These are phyloP conservation scores for Melanophora roralis DNA, from an alignment of 2,888 invertebrate genomes.

Conservation along the genomic window DNA sequence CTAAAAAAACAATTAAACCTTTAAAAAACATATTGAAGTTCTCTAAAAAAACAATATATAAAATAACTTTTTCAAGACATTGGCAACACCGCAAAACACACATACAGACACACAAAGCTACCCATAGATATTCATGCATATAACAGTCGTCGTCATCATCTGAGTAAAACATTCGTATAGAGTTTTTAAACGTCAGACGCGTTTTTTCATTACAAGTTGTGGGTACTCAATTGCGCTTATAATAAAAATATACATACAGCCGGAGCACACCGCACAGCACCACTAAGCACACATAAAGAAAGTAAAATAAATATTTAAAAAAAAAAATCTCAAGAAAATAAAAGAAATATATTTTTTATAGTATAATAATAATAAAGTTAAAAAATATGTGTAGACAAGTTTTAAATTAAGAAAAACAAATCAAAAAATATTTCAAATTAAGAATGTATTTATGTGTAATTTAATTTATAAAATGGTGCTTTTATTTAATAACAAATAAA, in stretches of 20 bases:
- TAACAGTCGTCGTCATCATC: conserved; percentile 52
- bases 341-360: conserved; percentile 47
- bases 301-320: conserved; percentile 52
- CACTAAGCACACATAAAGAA: conserved; percentile 38
- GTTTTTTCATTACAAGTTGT: conserved; percentile 63
- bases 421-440: conserved; percentile 11
- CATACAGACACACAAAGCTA: background rate
- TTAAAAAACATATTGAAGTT: no score
- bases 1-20: no score
- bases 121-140: conserved; percentile 54
- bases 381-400: conserved; percentile 37
- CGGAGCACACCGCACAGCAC: conserved; percentile 18
- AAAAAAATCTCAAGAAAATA: background rate
- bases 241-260: conserved; percentile 58
- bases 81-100: background rate
- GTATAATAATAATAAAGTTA: conserved; percentile 33
- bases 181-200: conserved; percentile 63
- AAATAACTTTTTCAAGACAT: background rate
- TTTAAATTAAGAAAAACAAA: conserved; percentile 28
- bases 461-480: conserved; percentile 47
- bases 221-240: conserved; percentile 63
- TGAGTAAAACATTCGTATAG: conserved; percentile 62
- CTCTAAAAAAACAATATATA: no score
- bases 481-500: conserved; percentile 24
- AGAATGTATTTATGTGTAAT: background rate